Evolutionary conservation across 2,797 vertebrate species (phyloP), one percentile per base, ranked within the genome.

Genomic region (Chelonia mydas): DNA sequence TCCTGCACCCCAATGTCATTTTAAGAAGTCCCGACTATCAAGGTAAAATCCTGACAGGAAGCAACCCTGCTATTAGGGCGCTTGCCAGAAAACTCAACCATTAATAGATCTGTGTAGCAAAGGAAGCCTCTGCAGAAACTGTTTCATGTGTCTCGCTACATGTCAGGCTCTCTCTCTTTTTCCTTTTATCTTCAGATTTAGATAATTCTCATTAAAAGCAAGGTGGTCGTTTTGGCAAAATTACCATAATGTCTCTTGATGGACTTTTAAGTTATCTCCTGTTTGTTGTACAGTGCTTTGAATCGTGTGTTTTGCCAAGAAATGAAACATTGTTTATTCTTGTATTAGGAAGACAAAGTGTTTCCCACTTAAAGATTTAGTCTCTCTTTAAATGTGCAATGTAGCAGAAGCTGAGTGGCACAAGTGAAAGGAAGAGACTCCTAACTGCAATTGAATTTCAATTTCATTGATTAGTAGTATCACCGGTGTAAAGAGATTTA

Each of bases 131-230:
- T 89, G 74, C 65, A 5, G 3, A 95, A 95, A 83, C 92, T 97
- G 21, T 95, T 97, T 97, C 95, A 97, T 96, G 95, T 96, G 94
- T 95, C 89, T 96, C 92, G 87, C 94, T 49, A 51, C 80, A 88
- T 13, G 55, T 89, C 87, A 97, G 59, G 90, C 80, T 96, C 53
- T 92, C 90, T 85, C 94, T 96, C 91, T 94, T 89, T 92, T 95
- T 25, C 94, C 88, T 97, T 96, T 90, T 94, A 96, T 96, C 93
- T 97, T 96, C 83, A 27, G 93, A 96, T 96, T 96, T 97, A 92
- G 89, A 85, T 96, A 97, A 96, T 95, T 94, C 96, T 57, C 94
- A 83, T 94, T 97, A 97, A 96, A 96, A 95, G 89, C 89, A 93
- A 96, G 91, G 88, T 92, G 91, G 93, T 94, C 86, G 93, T 87